phyloP scores from a whole-genome alignment of 2,113 vertebrate genomes.

The Pygathrix nemaeus region DNA sequence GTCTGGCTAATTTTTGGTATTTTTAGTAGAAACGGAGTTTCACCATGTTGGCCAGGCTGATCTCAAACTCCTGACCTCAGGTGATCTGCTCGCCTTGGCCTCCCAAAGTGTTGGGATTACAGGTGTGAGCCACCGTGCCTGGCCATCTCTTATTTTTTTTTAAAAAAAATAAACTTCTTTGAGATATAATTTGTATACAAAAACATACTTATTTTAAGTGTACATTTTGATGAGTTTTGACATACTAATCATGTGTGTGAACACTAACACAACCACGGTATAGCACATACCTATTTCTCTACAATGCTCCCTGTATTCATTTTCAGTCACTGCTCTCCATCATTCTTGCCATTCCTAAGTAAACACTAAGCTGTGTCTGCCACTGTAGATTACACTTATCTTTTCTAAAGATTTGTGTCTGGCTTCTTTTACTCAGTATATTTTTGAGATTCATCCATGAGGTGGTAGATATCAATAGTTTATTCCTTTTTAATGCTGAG shows the following conservation, averaged over 20 bases:
- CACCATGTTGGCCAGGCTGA: no score
- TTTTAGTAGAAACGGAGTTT: no score
- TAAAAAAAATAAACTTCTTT: not conserved
- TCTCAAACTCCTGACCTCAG: no score
- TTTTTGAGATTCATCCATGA: not conserved
- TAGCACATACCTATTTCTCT: not conserved
- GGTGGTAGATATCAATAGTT: not conserved
- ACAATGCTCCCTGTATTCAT: not conserved
- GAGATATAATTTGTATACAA: not conserved
- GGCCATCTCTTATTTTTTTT: not conserved
- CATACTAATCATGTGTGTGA: not conserved
- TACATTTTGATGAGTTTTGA: not conserved
- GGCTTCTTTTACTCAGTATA: not conserved
- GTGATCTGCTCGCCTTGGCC: no score
- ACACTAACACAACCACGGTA: not conserved
- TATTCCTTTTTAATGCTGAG: not conserved
- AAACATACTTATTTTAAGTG: not conserved
- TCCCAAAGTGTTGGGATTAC: no score
- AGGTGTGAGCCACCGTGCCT: no score
- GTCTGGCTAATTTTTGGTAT: no score
- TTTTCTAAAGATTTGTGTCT: constrained; percentile 9
- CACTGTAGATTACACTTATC: not conserved
- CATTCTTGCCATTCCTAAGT: not conserved
- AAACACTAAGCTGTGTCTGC: not conserved
- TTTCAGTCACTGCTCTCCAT: not conserved